phyloP scores from a whole-genome alignment of 2,797 vertebrate species.

The Anabas testudineus region DNA sequence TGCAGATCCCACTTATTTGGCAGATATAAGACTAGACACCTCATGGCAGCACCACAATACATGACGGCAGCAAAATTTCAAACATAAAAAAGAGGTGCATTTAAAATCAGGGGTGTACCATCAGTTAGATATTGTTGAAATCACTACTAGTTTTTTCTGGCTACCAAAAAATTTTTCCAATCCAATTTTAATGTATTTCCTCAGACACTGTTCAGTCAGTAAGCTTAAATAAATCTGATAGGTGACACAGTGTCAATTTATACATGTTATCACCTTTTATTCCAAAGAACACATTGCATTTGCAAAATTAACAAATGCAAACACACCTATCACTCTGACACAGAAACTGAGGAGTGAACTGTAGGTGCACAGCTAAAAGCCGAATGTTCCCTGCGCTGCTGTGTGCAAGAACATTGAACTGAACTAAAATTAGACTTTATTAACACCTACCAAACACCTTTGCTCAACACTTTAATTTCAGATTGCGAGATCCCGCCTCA shows the following conservation, averaged over 20 bases:
- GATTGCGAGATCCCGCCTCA: slow-evolving; percentile 29
- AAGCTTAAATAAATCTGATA: slow-evolving; percentile 5
- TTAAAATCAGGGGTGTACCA: neutral
- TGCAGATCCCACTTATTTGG: slow-evolving; percentile 53
- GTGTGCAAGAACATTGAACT: slow-evolving; percentile 23
- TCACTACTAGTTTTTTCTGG: neutral
- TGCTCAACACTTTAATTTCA: slow-evolving; percentile 59
- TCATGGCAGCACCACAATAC: slow-evolving; percentile 38
- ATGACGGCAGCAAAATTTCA: slow-evolving; percentile 50
- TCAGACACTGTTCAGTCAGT: no score
- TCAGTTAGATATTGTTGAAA: neutral
- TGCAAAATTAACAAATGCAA: slow-evolving; percentile 18
- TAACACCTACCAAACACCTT: slow-evolving; percentile 72
- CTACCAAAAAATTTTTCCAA: neutral
- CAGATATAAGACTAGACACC: slow-evolving; percentile 39
- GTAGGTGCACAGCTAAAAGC: slow-evolving; percentile 17
- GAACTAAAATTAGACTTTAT: slow-evolving; percentile 60
- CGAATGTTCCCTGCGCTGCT: slow-evolving; percentile 4
- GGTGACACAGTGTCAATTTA: neutral
- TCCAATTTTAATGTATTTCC: neutral
- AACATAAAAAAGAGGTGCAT: slow-evolving; percentile 14
- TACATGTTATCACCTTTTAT: slow-evolving; percentile 15
- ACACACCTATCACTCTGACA: slow-evolving; percentile 11
- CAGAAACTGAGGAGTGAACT: slow-evolving; percentile 5
- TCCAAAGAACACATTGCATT: neutral